phyloP scores from a whole-genome alignment of 2,888 invertebrate genomes.

The Rhyacophila evoluta region DNA sequence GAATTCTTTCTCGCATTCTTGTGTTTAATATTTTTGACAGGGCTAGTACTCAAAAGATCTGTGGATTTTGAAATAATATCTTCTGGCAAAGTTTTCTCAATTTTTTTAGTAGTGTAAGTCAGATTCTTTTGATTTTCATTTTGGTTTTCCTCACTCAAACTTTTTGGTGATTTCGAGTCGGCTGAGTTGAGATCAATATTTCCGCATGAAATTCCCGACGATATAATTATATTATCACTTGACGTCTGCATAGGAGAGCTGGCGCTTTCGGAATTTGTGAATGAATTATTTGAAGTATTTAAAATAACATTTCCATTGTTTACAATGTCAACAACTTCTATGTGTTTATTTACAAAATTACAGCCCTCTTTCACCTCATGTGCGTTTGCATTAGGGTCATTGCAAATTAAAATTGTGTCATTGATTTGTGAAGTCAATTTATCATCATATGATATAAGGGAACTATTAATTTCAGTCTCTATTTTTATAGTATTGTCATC shows the following conservation, averaged over 20 bases:
- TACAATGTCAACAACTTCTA: conserved; percentile 56
- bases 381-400: background rate
- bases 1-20: conserved; percentile 28
- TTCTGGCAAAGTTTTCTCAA: background rate
- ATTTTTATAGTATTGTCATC: conserved; percentile 68
- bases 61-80: background rate
- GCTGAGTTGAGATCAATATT: conserved; percentile 61
- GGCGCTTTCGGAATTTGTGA: conserved; percentile 62
- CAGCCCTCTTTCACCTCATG: background rate
- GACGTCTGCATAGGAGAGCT: conserved; percentile 67
- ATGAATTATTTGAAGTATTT: conserved; percentile 63
- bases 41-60: background rate
- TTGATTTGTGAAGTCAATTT: conserved; percentile 28
- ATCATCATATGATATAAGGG: conserved; percentile 27
- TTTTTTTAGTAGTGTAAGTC: background rate
- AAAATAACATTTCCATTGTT: conserved; percentile 58
- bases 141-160: conserved; percentile 45
- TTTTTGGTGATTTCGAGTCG: conserved; percentile 63
- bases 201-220: conserved; percentile 62
- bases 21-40: conserved; percentile 34
- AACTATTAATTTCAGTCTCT: conserved; percentile 58
- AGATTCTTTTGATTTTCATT: conserved; percentile 27
- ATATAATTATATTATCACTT: conserved; percentile 62
- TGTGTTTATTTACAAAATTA: conserved; percentile 33
- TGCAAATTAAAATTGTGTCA: conserved; percentile 11